These are phyloP conservation scores for Pangasius macronema DNA, from an alignment of 2,797 vertebrate species.

Conservation along the genomic window DNA sequence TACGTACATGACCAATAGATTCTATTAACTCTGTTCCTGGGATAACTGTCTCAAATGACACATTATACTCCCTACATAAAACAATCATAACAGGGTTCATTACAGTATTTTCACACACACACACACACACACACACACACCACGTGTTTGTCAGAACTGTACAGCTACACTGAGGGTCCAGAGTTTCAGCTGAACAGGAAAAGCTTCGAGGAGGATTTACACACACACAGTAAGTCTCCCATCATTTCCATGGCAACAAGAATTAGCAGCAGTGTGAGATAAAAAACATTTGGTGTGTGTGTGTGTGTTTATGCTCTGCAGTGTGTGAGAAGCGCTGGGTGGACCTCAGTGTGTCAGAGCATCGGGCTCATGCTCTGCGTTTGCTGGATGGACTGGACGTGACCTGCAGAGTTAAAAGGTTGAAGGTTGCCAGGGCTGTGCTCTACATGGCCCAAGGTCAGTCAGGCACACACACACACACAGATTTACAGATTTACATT, in stretches of 20 bases:
- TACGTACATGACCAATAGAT: background rate
- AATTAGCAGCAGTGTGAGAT: background rate
- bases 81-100: background rate
- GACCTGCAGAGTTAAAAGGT: slow-evolving; percentile 86
- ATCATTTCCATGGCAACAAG: background rate
- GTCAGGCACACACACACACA: background rate
- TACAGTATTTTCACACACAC: background rate
- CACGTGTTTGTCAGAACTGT: slow-evolving; percentile 85
- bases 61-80: background rate
- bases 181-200: slow-evolving; percentile 93
- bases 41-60: too few relatives aligned
- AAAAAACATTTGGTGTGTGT: background rate
- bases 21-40: too few relatives aligned
- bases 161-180: slow-evolving; percentile 96
- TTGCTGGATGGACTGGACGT: slow-evolving; percentile 92
- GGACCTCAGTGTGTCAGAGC: slow-evolving; percentile 85
- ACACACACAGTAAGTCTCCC: slow-evolving; percentile 79
- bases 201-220: slow-evolving; percentile 96
- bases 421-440: slow-evolving; percentile 89
- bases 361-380: slow-evolving; percentile 91
- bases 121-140: too few relatives aligned
- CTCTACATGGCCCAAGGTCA: slow-evolving; percentile 95
- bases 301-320: slow-evolving; percentile 57
- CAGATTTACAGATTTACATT: background rate
- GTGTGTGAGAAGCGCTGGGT: slow-evolving; percentile 90